These are phyloP conservation scores for Myripristis jacobus DNA, from an alignment of 2,797 vertebrate genomes.

Conservation along the genomic window DNA sequence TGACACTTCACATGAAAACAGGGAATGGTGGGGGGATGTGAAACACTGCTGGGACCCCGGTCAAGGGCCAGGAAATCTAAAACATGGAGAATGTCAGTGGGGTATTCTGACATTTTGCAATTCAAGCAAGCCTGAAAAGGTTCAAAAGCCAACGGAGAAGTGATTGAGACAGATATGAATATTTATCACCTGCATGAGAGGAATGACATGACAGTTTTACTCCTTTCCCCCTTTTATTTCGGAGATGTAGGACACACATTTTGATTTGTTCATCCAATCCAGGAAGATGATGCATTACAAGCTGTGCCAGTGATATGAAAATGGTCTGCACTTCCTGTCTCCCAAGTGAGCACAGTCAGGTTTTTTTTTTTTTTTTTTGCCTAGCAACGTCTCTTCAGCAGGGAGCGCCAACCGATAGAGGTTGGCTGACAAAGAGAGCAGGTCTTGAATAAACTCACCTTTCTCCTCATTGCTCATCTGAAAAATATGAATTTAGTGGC, in stretches of 20 bases:
- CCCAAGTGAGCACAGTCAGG: too few relatives aligned
- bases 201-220: conserved; percentile 32
- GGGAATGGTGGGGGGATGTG: conserved; percentile 42
- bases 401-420: too few relatives aligned
- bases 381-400: too few relatives aligned
- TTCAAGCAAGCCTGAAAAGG: conserved; percentile 61
- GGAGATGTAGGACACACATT: conserved; percentile 31
- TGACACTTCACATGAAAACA: conserved; percentile 66
- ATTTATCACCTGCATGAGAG: conserved; percentile 60
- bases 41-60: conserved; percentile 63
- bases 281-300: too few relatives aligned
- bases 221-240: conserved; percentile 15
- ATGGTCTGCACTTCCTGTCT: too few relatives aligned
- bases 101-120: conserved; percentile 66
- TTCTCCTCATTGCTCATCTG: too few relatives aligned
- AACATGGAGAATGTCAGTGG: conserved; percentile 58
- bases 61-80: conserved; percentile 68
- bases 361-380: too few relatives aligned
- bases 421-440: too few relatives aligned
- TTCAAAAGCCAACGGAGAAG: conserved; percentile 69
- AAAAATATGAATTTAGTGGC: too few relatives aligned
- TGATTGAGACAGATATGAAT: conserved; percentile 68
- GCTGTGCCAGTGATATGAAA: too few relatives aligned
- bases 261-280: neutral
- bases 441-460: too few relatives aligned